These are phyloP conservation scores for Drosophila phalerata DNA, from an alignment of 2,888 invertebrate species.

Conservation along the genomic window DNA sequence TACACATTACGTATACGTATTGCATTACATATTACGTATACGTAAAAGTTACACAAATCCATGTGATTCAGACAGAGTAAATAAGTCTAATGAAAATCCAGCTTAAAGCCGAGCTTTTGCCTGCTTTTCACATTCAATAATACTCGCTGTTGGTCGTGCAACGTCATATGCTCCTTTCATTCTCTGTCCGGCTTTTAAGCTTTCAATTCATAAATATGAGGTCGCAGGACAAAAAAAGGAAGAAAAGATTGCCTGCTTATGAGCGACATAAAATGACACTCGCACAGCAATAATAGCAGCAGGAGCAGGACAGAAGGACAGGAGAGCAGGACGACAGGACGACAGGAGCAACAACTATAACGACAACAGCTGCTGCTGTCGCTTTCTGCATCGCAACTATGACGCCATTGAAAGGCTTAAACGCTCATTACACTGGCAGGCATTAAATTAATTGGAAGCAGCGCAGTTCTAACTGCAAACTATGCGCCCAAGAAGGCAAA, in stretches of 20 bases:
- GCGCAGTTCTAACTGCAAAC: slow-evolving; percentile 66
- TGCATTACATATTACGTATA: slow-evolving; percentile 4
- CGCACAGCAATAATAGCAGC: slow-evolving; percentile 21
- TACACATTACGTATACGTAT: slow-evolving; percentile 7
- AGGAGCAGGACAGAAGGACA: background rate
- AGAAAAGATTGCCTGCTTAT: slow-evolving; percentile 54
- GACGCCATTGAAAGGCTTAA: slow-evolving; percentile 73
- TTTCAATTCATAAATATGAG: slow-evolving; percentile 61
- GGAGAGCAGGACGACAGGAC: background rate
- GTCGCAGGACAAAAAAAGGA: slow-evolving; percentile 22
- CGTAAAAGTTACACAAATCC: background rate
- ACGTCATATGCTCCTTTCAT: slow-evolving; percentile 36
- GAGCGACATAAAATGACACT: slow-evolving; percentile 61
- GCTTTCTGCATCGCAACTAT: slow-evolving; percentile 54
- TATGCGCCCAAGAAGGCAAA: slow-evolving; percentile 48
- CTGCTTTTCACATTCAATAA: slow-evolving; percentile 36
- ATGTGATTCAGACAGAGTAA: background rate
- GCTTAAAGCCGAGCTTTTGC: slow-evolving; percentile 31
- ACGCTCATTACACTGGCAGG: slow-evolving; percentile 81
- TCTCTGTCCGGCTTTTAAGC: slow-evolving; percentile 50
- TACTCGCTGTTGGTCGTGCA: slow-evolving; percentile 15
- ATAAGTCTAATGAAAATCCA: slow-evolving; percentile 34
- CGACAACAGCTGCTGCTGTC: slow-evolving; percentile 45
- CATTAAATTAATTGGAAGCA: slow-evolving; percentile 82
- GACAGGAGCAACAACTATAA: slow-evolving; percentile 2